Base-by-base conservation (phyloP, 2,888 invertebrate genomes). In the Creontiades dilutus region DNA sequence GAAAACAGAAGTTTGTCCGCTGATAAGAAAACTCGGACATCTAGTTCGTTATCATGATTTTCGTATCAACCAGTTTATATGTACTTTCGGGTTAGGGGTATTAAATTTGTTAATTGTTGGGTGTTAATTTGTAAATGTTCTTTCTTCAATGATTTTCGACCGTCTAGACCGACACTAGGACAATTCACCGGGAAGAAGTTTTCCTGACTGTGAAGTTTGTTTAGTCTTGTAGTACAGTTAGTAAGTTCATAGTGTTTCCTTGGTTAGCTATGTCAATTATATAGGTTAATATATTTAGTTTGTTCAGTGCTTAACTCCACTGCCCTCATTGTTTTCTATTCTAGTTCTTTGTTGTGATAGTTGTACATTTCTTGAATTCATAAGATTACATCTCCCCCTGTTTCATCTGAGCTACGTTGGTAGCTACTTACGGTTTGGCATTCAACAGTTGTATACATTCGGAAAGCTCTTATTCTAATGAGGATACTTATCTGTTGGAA, bases 241-340 rank as follows among this genome's bases (percentile, higher is more conserved):
- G 23, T 23, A 68, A 68, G 68, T 68, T 68, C 68, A 19, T 68
- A 37, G 7, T 37, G 7, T 37, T 37, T 37, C 37, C 23, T 23
- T 68, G 23, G 14, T 61, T 61, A 19, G n/a, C n/a, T 4, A 19
- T 61, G 52, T 61, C 61, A 61, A 61, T 3, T 16, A 61, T n/a
- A 61, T 61, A 61, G 61, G 61, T 61, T 61, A 61, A n/a, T 61
- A 61, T 61, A n/a, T 61, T 61, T 16, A 61, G 61, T n/a, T 52
- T 14, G 52, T 12, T 16, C 52, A 2, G 52, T 2, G 52, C 52
- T 52, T 52, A 52, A 52, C 52, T 52, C 11, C 52, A 52, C 14
- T 11, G 52, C 52, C 52, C 16, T 52, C 52, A 37, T 37, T 37
- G 37, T 37, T 52, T 52, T 52, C 52, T 52, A 52, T 52, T 52